Base-by-base conservation (phyloP, 2,797 vertebrate species). In the Enteromius anoplus region DNA sequence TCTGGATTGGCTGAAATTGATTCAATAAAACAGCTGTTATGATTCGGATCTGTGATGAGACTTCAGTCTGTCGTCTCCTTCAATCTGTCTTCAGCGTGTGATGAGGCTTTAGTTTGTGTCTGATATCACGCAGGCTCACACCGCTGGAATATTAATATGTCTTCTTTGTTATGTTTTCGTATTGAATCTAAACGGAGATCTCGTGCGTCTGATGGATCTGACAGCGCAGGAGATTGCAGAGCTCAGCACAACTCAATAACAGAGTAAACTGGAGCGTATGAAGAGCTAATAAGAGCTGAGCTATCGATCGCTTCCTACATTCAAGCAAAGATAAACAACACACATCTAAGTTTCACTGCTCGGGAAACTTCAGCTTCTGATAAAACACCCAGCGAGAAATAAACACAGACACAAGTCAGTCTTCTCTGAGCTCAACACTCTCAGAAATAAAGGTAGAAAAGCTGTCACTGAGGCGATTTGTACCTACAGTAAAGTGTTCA, bases 181-280 rank as follows among this genome's bases (percentile, higher is more conserved):
- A 62, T 81, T 49, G 55, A 49, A 49, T 81, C 37, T 72, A 62
- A 72, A 71, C 4, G 4, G 53, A 81, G 53, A 72, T 72, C 6
- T n/a, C 9, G 68, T 60, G 70, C 9, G 37, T 49, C 32, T 40
- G 45, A 65, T 66, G 75, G 69, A 66, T 55, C 71, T 58, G 53
- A 75, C 65, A 34, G 65, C 42, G n/a, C 53, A 19, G 60, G 49
- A 58, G 75, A 70, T 77, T 70, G 65, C 34, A 64, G 58, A 66
- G 29, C 58, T 73, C 32, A 42, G 23, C 82, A 19, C 14, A 32
- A 73, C 45, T 58, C n/a, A 58, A 84, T 37, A 75, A 80, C 66
- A 3, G 32, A 60, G 17, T 64, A 78, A 78, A 78, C 55, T 32
- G 40, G 14, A 78, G 75, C 3, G 53, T 75, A 58, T 55, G 51